Base-by-base conservation (phyloP, 1,140 invertebrate genomes). In the Anoplophora glabripennis region DNA sequence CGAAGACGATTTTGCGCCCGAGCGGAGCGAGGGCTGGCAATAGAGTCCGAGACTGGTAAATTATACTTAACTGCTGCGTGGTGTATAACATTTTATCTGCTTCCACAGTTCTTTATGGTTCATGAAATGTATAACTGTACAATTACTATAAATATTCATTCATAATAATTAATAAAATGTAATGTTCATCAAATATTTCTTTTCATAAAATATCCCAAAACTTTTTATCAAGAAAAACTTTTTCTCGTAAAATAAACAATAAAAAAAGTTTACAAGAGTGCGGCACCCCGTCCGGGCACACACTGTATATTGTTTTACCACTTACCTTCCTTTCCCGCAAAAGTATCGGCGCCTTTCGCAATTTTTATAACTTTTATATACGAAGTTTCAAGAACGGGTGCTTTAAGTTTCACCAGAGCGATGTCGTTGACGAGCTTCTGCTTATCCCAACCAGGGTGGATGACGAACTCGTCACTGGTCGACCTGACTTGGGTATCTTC, bases 241-340 rank as follows among this genome's bases (percentile, higher is more conserved):
- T n/a, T 14, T 4, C 4, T 40, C 14, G 11, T 1, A 4, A 4
- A 11, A 40, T n/a, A n/a, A 11, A 40, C 7, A 37, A 37, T 8
- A 9, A n/a, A 40, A 40, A 58, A 18, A 35, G 17, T 34, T 17
- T 40, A n/a, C 8, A 40, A 14, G n/a, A n/a, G n/a, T n/a, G n/a
- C n/a, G n/a, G n/a, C n/a, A n/a, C n/a, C n/a, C n/a, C n/a, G n/a
- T n/a, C n/a, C n/a, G n/a, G n/a, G n/a, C n/a, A n/a, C n/a, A n/a
- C n/a, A n/a, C n/a, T n/a, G n/a, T n/a, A n/a, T n/a, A 40, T n/a
- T 40, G 14, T 14, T 11, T 40, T 14, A n/a, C n/a, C n/a, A n/a
- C n/a, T n/a, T 64, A 64, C 61, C 61, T 41, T 52, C 18, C 0
- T 10, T n/a, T n/a, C 38, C 49, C 7, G 44, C 58, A 34, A 52